phyloP scores from a whole-genome alignment of 2,888 invertebrate genomes.

The Pristionchus arcanus region DNA sequence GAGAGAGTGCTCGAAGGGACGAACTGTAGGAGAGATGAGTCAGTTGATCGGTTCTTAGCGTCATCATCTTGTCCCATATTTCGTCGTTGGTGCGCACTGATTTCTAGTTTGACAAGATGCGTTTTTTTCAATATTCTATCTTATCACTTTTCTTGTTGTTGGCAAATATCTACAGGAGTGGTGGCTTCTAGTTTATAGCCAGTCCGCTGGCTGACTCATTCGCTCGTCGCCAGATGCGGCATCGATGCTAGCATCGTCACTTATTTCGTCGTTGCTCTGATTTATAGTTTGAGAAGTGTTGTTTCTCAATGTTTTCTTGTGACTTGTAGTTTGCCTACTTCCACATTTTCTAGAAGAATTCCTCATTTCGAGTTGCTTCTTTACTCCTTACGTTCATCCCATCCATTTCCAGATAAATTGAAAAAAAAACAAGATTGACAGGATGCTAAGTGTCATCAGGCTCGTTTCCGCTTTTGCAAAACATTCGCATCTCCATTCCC shows the following conservation, averaged over 20 bases:
- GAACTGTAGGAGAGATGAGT: not conserved
- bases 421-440: not conserved
- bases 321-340: too few species aligned
- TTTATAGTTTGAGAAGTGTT: too few species aligned
- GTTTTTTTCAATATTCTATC: too few species aligned
- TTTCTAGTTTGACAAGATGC: not conserved
- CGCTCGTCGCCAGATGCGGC: too few species aligned
- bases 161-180: too few species aligned
- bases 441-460: too few species aligned
- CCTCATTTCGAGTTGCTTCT: not conserved
- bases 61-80: not conserved
- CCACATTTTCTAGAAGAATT: too few species aligned
- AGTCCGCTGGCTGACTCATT: too few species aligned
- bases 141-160: too few species aligned
- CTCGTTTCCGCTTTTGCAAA: not conserved
- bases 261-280: not conserved
- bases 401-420: not conserved
- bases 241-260: too few species aligned
- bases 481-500: not conserved
- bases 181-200: too few species aligned
- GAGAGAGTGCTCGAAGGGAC: not conserved
- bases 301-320: too few species aligned
- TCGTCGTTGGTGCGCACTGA: not conserved
- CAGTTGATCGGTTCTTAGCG: not conserved
- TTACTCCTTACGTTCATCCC: not conserved